Evolutionary conservation across 2,888 invertebrate species (phyloP).

Genomic region (Ariolimax columbianus): DNA sequence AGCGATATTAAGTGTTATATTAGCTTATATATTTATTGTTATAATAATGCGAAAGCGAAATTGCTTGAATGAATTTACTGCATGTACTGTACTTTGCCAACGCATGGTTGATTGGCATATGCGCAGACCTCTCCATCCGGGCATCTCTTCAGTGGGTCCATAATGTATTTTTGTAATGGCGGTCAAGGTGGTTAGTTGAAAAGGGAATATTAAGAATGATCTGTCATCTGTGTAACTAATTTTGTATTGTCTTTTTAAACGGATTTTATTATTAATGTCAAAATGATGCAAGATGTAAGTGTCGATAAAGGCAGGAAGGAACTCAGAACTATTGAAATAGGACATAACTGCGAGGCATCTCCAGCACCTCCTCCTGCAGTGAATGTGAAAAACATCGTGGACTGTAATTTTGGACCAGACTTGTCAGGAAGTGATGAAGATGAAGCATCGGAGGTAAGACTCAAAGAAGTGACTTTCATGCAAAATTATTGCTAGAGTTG

Average conservation of each 20-base stretch:
- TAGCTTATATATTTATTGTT: background rate
- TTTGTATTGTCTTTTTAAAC: constrained; percentile 45
- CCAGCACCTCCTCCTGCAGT: constrained; percentile 60
- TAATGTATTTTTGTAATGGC: constrained; percentile 74
- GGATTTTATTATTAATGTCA: constrained; percentile 50
- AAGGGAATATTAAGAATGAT: constrained; percentile 61
- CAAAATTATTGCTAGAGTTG: background rate
- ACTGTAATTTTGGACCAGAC: constrained; percentile 90
- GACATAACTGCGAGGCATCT: constrained; percentile 67
- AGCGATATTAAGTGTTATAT: background rate
- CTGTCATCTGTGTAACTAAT: constrained; percentile 60
- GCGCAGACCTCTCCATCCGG: constrained; percentile 75
- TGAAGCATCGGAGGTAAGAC: constrained; percentile 93
- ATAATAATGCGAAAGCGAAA: constrained; percentile 22
- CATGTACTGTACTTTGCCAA: constrained; percentile 28
- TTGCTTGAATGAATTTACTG: background rate
- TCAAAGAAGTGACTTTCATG: background rate
- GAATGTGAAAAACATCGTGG: constrained; percentile 81
- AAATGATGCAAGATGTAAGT: constrained; percentile 90
- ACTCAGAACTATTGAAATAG: constrained; percentile 71
- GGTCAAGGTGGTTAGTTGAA: constrained; percentile 76
- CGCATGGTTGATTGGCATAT: constrained; percentile 57
- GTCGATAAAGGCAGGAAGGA: constrained; percentile 67
- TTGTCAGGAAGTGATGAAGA: constrained; percentile 97
- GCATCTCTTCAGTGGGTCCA: constrained; percentile 52